Conservation (phyloP, 1,140 invertebrate genomes). For the Zeugodacus cucurbitae region DNA sequence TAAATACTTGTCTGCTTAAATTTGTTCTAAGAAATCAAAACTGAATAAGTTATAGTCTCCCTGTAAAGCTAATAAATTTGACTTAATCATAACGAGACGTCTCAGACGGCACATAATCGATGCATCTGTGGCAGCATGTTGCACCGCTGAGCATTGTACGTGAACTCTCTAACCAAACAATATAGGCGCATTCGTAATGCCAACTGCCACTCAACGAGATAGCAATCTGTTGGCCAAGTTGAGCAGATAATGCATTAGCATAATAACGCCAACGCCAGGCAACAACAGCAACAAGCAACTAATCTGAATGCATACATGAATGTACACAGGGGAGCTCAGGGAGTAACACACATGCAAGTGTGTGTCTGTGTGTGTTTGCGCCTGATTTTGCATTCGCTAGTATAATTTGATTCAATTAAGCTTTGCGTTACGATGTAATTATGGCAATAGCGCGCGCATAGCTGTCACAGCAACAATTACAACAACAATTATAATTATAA, state of each 20-base stretch:
- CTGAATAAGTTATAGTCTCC: too few relatives aligned
- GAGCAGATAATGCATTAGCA: neutral
- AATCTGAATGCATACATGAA: neutral
- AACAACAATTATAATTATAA: neutral
- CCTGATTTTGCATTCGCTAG: neutral
- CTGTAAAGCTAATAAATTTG: too few relatives aligned
- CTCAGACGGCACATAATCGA: too few relatives aligned
- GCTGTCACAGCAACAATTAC: neutral
- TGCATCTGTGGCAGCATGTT: too few relatives aligned
- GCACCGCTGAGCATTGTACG: neutral
- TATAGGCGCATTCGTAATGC: neutral
- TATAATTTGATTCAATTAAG: conserved; percentile 34
- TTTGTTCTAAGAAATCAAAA: too few relatives aligned
- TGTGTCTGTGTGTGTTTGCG: neutral
- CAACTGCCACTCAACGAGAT: neutral
- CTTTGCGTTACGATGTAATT: conserved; percentile 34
- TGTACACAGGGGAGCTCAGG: neutral
- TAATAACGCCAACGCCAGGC: neutral
- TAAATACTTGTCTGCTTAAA: too few relatives aligned
- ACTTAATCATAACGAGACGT: too few relatives aligned
- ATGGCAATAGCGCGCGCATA: neutral
- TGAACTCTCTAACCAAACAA: neutral
- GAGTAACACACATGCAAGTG: neutral
- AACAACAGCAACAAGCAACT: neutral
- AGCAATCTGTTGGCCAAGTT: neutral